Evolutionary conservation across 2,797 vertebrate species (phyloP), one percentile per base, ranked within the genome.

Genomic region (Typhlichthys subterraneus): DNA sequence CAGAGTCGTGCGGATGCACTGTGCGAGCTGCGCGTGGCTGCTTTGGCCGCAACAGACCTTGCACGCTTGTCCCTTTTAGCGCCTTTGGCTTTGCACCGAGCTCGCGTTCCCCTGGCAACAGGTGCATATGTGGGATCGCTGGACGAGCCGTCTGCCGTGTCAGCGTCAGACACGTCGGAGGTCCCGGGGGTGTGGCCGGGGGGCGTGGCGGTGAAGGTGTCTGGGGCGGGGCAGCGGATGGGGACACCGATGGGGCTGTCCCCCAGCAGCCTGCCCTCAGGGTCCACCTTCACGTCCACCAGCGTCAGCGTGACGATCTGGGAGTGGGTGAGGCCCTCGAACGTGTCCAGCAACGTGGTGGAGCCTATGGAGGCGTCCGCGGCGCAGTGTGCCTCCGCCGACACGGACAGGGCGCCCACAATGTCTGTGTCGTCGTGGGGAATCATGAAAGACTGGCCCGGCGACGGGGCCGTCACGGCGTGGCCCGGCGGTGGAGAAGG

Each of bases 271-370:
- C 80, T 73, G 57, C 31, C 75, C 53, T 84, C 77, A 0, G 69
- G 57, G 56, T 87, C 85, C 8, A 55, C 51, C 0, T 83, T 83
- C 42, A 91, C 15, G 67, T 93, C 93, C 70, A 93, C 87, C 58
- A 94, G 78, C 0, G 91, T 93, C 69, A 95, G 87, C 0, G 92
- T 93, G 54, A 95, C 60, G 19, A 93, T 82, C 83, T 93, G 92
- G 45, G 59, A 57, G 2, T 84, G 83, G 12, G 80, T 75, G 61
- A 93, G 86, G 50, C 85, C 87, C 72, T 94, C 90, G 29, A 94
- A 92, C 14, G 83, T 65, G 15, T 85, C 73, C 7, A 91, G 87
- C 68, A 91, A 70, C 5, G 66, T 75, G 9, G 77, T 79, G 38
- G 79, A 87, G 1, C 88, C 85, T 6, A 94, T 89, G 0, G 90